Conservation (phyloP, 2,888 invertebrate species). For the Amaurobius ferox region DNA sequence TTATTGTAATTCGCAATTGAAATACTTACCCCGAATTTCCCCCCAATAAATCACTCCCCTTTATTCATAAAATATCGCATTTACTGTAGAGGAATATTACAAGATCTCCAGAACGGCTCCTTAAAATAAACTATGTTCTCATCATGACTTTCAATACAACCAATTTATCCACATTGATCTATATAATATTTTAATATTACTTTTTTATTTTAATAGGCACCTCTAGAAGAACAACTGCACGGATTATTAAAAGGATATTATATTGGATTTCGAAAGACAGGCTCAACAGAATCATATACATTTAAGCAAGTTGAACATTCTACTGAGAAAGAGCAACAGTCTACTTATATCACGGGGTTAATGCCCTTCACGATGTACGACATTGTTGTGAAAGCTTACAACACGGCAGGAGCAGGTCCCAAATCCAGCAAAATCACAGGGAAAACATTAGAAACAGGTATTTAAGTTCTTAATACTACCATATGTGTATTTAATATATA, state of each 20-base stretch:
- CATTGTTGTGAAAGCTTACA: slow-evolving; percentile 95
- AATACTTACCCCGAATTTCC: too few species aligned
- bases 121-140: too few species aligned
- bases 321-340: slow-evolving; percentile 85
- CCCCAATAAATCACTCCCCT: too few species aligned
- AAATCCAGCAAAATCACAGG: slow-evolving; percentile 91
- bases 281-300: slow-evolving; percentile 81
- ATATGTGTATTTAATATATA: too few species aligned
- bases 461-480: too few species aligned
- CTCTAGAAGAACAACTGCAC: slow-evolving; percentile 60
- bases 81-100: too few species aligned
- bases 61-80: too few species aligned
- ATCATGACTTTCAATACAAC: too few species aligned
- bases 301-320: slow-evolving; percentile 86
- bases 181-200: too few species aligned
- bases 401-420: slow-evolving; percentile 95
- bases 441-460: slow-evolving; percentile 91
- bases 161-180: too few species aligned
- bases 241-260: slow-evolving; percentile 73
- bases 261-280: slow-evolving; percentile 71
- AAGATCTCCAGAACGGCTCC: too few species aligned
- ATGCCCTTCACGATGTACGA: slow-evolving; percentile 95
- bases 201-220: slow-evolving; percentile 39
- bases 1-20: too few species aligned
- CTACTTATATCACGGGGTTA: slow-evolving; percentile 87